Evolutionary conservation across 2,797 vertebrate genomes (phyloP), one percentile per base, ranked within the genome.

Genomic region (Aldrovandia affinis): DNA sequence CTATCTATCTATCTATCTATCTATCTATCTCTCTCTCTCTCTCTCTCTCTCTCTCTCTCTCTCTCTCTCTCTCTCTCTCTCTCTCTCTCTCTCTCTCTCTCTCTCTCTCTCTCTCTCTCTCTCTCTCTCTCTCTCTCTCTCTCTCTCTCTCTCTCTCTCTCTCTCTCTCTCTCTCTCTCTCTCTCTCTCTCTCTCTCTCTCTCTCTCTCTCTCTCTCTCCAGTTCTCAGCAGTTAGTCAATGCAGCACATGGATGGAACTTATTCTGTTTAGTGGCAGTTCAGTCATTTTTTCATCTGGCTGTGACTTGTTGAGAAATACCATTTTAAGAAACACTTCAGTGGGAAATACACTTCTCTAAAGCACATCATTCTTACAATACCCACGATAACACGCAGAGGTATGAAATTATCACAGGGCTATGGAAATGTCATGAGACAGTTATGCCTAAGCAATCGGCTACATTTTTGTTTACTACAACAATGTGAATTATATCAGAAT

Each of bases 401-500:
- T 70, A 5, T 36, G 14, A 77, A 10, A 47, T 77, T 44, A 77
- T 47, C 20, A 70, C 33, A 39, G 36, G 73, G 73, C 20, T 47
- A 47, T 47, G 42, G 6, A 5, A 25, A 44, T 44, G 36, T 77
- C 73, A 75, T 44, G 36, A 44, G 20, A 75, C 18, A 20, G 73
- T 39, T 77, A 77, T 44, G 42, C 42, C 25, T 77, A n/a, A n/a
- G n/a, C 30, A 25, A 6, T 25, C 10, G 22, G 9, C 39, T 10
- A 15, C 39, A 77, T 39, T 22, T 4, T 70, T 54, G 65, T 78
- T 42, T n/a, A 39, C 77, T 77, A 28, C 25, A 28, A 36, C 2
- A 33, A 81, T 59, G 79, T 47, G 1, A 47, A 81, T 80, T 20
- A 63, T 63, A 55, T 55, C 15, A 55, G 55, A 73, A 80, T 44